These are phyloP conservation scores for Artemia sp. DNA, from an alignment of 2,888 invertebrate genomes.

Conservation along the genomic window DNA sequence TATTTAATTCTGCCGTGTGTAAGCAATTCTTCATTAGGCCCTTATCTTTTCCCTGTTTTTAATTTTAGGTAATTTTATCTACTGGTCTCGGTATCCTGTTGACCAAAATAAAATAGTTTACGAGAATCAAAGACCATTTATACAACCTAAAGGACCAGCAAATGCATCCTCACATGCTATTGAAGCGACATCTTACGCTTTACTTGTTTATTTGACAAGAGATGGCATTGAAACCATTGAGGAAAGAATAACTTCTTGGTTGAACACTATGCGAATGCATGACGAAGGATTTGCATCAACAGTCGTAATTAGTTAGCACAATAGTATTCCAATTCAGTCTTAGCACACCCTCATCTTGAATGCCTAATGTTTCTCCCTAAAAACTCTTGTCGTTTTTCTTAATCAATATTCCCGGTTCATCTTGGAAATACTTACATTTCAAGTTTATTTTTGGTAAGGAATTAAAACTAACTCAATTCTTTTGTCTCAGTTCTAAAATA, in stretches of 20 bases:
- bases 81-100: conserved; percentile 33
- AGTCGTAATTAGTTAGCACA: conserved; percentile 28
- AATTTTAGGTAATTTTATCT: conserved; percentile 32
- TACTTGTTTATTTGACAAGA: conserved; percentile 34
- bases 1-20: too few species aligned
- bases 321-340: too few species aligned
- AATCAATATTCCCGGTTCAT: too few species aligned
- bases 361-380: too few species aligned
- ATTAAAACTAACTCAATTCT: too few species aligned
- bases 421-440: too few species aligned
- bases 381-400: too few species aligned
- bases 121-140: conserved; percentile 34
- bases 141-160: conserved; percentile 33
- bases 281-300: conserved; percentile 34
- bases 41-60: neutral
- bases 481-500: too few species aligned
- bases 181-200: conserved; percentile 39
- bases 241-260: conserved; percentile 34
- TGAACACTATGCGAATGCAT: conserved; percentile 33
- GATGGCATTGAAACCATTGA: conserved; percentile 32
- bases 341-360: too few species aligned
- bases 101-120: conserved; percentile 28
- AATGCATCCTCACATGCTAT: conserved; percentile 37
- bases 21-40: too few species aligned
- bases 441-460: too few species aligned